Conservation (phyloP, 2,888 invertebrate species). For the Alviniconcha strummeri region DNA sequence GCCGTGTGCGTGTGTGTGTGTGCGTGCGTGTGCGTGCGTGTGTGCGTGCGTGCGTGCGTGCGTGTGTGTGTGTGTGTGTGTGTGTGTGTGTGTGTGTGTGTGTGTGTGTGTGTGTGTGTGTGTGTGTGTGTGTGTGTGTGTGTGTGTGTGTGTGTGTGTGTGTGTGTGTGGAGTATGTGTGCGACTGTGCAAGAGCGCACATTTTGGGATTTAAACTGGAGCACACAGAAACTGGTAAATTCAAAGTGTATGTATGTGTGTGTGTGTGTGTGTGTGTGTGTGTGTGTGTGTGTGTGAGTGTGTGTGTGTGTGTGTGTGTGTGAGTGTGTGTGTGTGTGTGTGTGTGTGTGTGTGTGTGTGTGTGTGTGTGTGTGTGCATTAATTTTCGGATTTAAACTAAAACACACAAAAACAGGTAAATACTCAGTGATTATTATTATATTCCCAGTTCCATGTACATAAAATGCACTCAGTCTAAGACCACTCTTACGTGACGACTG, state of each 20-base stretch:
- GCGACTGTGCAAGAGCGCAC: no score
- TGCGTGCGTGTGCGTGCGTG: no score
- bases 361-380: neutral
- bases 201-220: no score
- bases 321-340: constrained; percentile 9
- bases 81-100: neutral
- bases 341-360: neutral
- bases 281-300: neutral
- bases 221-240: no score
- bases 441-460: no score
- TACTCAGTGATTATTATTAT: no score
- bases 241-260: neutral
- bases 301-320: constrained; percentile 15
- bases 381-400: neutral
- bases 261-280: neutral
- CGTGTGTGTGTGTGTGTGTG: neutral
- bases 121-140: neutral
- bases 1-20: neutral
- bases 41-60: neutral
- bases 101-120: neutral
- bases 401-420: neutral
- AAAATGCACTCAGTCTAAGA: no score
- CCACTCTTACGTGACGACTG: neutral
- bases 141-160: neutral
- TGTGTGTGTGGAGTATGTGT: no score